Percentiles rank a stretch among this genome's conserved stretches.
These are phyloP conservation scores for Cryptoprocta ferox DNA, from an alignment of 2,797 vertebrate genomes.

Conservation along the genomic window DNA sequence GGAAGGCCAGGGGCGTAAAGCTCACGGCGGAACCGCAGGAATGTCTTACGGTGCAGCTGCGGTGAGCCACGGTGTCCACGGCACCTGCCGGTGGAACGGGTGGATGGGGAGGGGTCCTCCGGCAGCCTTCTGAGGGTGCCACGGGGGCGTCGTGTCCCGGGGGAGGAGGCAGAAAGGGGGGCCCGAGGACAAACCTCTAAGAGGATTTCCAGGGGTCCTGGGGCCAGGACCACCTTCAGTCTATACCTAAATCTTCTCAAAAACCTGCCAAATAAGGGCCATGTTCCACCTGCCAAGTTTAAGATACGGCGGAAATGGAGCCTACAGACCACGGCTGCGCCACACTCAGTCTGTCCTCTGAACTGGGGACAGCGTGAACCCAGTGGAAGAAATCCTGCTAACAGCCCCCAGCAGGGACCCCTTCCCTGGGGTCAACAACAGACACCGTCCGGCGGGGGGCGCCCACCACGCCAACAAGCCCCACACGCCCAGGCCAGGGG, in stretches of 20 bases:
- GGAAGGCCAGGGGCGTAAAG: background rate
- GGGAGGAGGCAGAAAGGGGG: background rate
- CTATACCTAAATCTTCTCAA: background rate
- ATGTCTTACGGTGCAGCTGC: background rate
- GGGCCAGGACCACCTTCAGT: background rate
- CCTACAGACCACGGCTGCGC: rapidly evolving
- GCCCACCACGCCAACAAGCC: too few species aligned
- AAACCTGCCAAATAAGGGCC: background rate
- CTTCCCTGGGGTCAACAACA: background rate
- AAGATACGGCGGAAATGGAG: background rate
- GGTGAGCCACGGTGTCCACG: background rate
- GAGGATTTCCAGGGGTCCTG: background rate
- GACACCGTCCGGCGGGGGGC: background rate
- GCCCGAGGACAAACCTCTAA: background rate
- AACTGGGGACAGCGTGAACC: background rate
- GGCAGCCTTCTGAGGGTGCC: background rate
- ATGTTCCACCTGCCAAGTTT: rapidly evolving
- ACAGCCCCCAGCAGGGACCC: background rate
- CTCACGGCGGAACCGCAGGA: background rate
- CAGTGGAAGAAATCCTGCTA: background rate
- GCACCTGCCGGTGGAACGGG: background rate
- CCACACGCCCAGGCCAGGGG: background rate
- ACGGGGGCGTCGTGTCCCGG: background rate
- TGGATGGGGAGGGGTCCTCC: background rate
- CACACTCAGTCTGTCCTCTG: too few species aligned